These are phyloP conservation scores for Cyprinella venusta DNA, from an alignment of 2,797 vertebrate genomes.

Conservation along the genomic window DNA sequence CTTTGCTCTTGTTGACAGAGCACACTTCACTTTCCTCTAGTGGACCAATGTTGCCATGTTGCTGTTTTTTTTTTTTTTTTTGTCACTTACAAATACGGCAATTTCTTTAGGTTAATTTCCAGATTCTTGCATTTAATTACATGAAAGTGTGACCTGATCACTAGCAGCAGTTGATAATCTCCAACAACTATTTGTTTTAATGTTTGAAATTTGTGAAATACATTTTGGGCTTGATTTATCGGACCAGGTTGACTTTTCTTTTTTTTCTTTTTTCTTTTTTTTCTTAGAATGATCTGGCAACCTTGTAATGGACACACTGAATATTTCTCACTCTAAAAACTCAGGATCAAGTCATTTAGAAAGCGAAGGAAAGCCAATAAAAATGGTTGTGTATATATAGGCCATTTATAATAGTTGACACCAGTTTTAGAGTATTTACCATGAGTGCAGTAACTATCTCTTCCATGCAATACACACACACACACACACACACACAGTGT, in stretches of 20 bases:
- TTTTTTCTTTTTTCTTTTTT: too few relatives aligned
- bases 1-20: neutral
- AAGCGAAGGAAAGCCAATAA: neutral
- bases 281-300: neutral
- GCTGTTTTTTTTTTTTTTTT: neutral
- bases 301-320: neutral
- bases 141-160: neutral
- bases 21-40: constrained; percentile 13
- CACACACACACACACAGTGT: neutral
- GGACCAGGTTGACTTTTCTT: neutral
- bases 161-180: neutral
- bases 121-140: neutral
- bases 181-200: neutral
- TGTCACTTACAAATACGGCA: neutral
- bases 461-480: constrained; percentile 30
- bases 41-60: constrained; percentile 13
- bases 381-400: neutral
- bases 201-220: neutral
- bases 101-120: neutral
- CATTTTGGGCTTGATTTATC: neutral
- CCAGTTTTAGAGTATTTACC: constrained; percentile 37
- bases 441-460: constrained; percentile 40
- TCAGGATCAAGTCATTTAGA: neutral
- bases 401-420: constrained; percentile 6
- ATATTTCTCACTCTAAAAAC: neutral